These are phyloP conservation scores for Nothocercus julius DNA, from an alignment of 2,113 vertebrate species.

Conservation along the genomic window DNA sequence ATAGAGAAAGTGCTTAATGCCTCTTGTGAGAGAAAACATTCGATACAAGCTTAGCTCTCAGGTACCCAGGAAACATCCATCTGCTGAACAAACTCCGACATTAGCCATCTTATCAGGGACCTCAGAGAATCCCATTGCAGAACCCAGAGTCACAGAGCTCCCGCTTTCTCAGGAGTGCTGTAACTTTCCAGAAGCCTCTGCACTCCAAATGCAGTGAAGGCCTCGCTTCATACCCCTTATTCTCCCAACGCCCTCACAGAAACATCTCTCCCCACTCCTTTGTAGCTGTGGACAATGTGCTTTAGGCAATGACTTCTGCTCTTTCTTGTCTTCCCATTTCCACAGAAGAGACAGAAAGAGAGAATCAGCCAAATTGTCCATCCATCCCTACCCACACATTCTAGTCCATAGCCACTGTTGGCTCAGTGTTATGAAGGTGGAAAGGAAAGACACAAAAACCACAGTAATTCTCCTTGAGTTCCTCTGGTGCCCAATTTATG, in stretches of 20 bases:
- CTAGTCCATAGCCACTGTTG: no score
- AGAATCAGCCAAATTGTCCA: not conserved
- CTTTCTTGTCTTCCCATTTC: not conserved
- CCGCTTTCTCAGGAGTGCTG: not conserved
- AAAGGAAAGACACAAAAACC: not conserved
- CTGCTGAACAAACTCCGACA: not conserved
- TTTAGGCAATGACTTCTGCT: not conserved
- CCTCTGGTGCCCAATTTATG: not conserved
- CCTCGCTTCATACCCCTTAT: not conserved
- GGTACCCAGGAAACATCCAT: fast-evolving
- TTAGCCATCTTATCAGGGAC: not conserved
- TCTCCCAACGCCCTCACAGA: not conserved
- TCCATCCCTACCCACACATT: not conserved
- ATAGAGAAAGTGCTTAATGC: not conserved
- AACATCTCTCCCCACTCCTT: fast-evolving
- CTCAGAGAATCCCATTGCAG: not conserved
- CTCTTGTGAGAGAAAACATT: not conserved
- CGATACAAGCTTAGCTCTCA: not conserved
- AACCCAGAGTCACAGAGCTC: not conserved
- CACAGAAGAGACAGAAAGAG: not conserved
- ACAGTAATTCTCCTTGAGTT: not conserved
- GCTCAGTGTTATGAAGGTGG: not conserved
- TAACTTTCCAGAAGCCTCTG: not conserved
- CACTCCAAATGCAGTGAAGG: not conserved
- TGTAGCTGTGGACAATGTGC: not conserved